Conservation (phyloP, 2,888 invertebrate genomes). For the Sphaerophoria taeniata region DNA sequence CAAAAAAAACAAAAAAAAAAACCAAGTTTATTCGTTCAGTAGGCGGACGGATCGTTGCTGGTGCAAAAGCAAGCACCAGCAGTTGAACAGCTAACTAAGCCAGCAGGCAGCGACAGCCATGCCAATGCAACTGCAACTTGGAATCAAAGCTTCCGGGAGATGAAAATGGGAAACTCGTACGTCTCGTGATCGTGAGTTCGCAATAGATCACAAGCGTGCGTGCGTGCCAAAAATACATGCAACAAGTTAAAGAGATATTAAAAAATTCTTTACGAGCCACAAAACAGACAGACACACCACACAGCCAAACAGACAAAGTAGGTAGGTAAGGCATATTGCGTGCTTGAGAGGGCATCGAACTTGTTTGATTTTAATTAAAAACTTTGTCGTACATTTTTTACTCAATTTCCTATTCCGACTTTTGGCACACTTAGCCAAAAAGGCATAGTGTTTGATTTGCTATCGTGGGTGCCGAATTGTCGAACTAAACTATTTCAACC, state of each 20-base stretch:
- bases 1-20: slow-evolving; percentile 48
- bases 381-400: slow-evolving; percentile 36
- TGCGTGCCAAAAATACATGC: slow-evolving; percentile 69
- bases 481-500: not conserved
- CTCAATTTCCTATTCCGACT: slow-evolving; percentile 36
- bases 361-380: slow-evolving; percentile 53
- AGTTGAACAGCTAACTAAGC: not conserved
- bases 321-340: slow-evolving; percentile 46
- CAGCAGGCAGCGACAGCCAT: not conserved
- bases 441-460: slow-evolving; percentile 2
- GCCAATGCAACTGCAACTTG: not conserved
- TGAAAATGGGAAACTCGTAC: slow-evolving; percentile 47
- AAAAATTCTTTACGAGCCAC: not conserved
- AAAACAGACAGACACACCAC: slow-evolving; percentile 2
- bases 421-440: slow-evolving; percentile 40
- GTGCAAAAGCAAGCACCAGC: not conserved
- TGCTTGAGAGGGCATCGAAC: slow-evolving; percentile 64
- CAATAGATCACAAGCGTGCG: slow-evolving; percentile 68
- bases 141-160: slow-evolving; percentile 57
- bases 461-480: slow-evolving; percentile 62
- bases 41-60: slow-evolving; percentile 56
- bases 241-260: slow-evolving; percentile 54
- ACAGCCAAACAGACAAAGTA: not conserved
- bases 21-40: slow-evolving; percentile 22
- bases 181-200: slow-evolving; percentile 66